Percentiles rank a stretch among this genome's conserved stretches.
Conservation (phyloP, 30 jellyfish, hydroid and myxozoan species). For the Hydra vulgaris region DNA sequence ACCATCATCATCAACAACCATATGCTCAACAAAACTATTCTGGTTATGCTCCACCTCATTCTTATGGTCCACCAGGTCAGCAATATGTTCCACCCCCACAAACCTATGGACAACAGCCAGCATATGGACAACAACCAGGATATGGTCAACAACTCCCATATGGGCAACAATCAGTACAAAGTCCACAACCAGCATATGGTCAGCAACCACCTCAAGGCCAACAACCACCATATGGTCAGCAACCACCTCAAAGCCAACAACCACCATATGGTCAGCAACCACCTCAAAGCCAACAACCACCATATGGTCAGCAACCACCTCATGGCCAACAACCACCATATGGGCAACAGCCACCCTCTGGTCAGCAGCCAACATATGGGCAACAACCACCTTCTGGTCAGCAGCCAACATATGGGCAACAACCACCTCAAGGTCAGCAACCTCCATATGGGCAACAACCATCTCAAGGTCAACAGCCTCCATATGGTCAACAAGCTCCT, state of each 20-base stretch:
- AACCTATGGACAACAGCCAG: conserved; percentile 44
- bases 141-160: conserved; percentile 48
- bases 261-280: conserved; percentile 47
- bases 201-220: conserved; percentile 37
- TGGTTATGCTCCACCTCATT: conserved; percentile 13
- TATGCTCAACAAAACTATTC: background rate
- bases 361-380: conserved; percentile 40
- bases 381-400: conserved; percentile 23
- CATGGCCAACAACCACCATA: conserved; percentile 13
- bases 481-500: conserved; percentile 40
- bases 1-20: background rate
- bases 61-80: background rate
- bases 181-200: conserved; percentile 20
- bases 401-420: conserved; percentile 37
- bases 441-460: conserved; percentile 19
- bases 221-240: conserved; percentile 37
- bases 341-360: conserved; percentile 29
- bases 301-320: conserved; percentile 51
- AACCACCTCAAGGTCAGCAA: conserved; percentile 25
- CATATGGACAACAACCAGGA: conserved; percentile 42
- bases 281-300: conserved; percentile 16
- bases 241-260: conserved; percentile 19
- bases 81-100: conserved; percentile 18
- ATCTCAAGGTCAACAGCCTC: conserved; percentile 18
- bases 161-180: conserved; percentile 38